A percentile compares a stretch with the other conserved stretches of the same genome.
phyloP scores from a whole-genome alignment of 2,888 invertebrate genomes.

The Microctonus hyperodae region DNA sequence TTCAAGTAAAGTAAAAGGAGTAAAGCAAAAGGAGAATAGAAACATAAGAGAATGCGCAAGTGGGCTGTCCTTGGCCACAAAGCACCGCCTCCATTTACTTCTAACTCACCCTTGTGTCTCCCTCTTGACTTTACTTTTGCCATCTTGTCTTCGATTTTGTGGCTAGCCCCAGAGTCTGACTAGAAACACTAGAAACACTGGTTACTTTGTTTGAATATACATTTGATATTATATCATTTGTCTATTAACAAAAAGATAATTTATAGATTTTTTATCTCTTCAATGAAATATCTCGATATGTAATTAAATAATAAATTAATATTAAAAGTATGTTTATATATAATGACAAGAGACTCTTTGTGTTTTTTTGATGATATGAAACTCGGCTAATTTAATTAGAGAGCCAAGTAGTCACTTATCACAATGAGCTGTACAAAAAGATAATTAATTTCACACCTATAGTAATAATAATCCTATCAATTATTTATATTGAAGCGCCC shows the following conservation, averaged over 20 bases:
- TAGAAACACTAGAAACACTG: too few relatives aligned
- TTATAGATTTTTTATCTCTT: neutral
- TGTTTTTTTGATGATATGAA: too few relatives aligned
- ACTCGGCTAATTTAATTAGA: too few relatives aligned
- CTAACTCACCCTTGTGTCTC: conserved; percentile 42
- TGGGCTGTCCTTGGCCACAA: conserved; percentile 57
- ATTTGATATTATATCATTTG: too few relatives aligned
- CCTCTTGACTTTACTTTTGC: conserved; percentile 60
- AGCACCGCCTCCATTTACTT: conserved; percentile 54
- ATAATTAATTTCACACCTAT: neutral
- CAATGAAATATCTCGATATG: neutral
- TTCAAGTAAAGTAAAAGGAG: too few relatives aligned
- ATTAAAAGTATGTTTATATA: conserved; percentile 27
- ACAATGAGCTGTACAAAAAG: neutral
- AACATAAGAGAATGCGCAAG: conserved; percentile 54
- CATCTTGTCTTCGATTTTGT: conserved; percentile 59
- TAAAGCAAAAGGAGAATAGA: conserved; percentile 44
- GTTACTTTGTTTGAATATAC: too few relatives aligned
- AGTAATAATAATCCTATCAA: neutral
- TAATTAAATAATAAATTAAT: conserved; percentile 24
- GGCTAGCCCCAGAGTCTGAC: conserved; percentile 54
- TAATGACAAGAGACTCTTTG: too few relatives aligned
- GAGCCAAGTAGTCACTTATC: neutral
- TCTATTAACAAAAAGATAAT: too few relatives aligned
- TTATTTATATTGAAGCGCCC: conserved; percentile 20